A percentile compares a stretch with the other conserved stretches of the same genome.
Conservation (phyloP, 2,888 invertebrate species). For the Agrochola macilenta region DNA sequence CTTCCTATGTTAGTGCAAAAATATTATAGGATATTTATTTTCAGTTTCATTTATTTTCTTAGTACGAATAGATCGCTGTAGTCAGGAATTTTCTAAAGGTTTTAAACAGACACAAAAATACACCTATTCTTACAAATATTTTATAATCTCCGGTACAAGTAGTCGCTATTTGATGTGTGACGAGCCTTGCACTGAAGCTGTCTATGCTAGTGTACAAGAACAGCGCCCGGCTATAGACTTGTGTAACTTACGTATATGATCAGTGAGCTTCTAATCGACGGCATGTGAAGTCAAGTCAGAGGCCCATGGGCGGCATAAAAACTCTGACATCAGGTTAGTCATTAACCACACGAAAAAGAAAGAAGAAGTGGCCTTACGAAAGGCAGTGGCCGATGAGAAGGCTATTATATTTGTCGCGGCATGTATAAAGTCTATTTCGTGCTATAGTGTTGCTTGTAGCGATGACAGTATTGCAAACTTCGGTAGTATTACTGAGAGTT, state of each 20-base stretch:
- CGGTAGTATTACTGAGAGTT: not conserved
- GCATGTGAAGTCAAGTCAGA: no score
- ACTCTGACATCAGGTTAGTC: no score
- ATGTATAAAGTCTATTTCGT: not conserved
- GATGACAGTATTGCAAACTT: not conserved
- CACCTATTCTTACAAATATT: slow-evolving; percentile 58
- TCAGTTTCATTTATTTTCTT: slow-evolving; percentile 62
- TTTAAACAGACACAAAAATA: slow-evolving; percentile 63
- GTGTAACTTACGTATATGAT: slow-evolving; percentile 48
- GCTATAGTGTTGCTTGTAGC: not conserved
- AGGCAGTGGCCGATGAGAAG: not conserved
- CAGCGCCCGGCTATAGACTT: slow-evolving; percentile 19
- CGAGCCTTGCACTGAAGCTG: slow-evolving; percentile 34
- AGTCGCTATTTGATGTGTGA: slow-evolving; percentile 40
- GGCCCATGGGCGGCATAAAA: no score
- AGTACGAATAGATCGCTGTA: slow-evolving; percentile 52
- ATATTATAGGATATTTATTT: slow-evolving; percentile 68
- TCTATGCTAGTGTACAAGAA: slow-evolving; percentile 24
- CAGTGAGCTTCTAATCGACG: slow-evolving; percentile 27
- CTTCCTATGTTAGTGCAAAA: slow-evolving; percentile 73
- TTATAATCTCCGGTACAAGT: slow-evolving; percentile 46
- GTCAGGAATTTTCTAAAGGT: slow-evolving; percentile 33
- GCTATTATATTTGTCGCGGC: not conserved
- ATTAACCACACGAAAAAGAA: no score
- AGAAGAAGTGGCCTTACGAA: not conserved